Base-by-base conservation (phyloP, 2,797 vertebrate genomes). In the Chloroceryle amazona region DNA sequence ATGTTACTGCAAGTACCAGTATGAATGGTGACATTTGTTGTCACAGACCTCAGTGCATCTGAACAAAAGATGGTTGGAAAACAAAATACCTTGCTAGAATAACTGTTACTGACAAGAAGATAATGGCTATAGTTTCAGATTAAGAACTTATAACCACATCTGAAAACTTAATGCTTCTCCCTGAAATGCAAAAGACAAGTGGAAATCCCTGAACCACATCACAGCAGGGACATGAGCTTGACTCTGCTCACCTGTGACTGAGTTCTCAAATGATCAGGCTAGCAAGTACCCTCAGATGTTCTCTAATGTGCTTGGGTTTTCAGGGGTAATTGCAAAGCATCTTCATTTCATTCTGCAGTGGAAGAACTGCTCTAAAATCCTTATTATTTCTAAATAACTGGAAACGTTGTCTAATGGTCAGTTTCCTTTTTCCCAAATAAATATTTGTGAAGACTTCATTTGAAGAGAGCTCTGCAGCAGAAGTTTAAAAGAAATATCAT, bases 401-500 rank as follows among this genome's bases (percentile, higher is more conserved):
- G 41, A 93, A 88, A 82, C 60, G 49, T 80, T 89, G 44, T 61
- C 67, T 81, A 47, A 90, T 46, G 81, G 66, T 57, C n/a, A 87
- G 33, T 67, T 92, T 79, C 55, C 22, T 82, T 83, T 93, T 89
- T 66, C 42, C 28, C 62, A 86, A 82, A 87, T 94, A 97, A 91
- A 75, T 81, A 86, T 51, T 44, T 21, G 19, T 79, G 42, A 89
- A 80, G 72, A 33, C 37, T 89, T 95, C 25, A 73, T 89, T 96
- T 91, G 80, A 93, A 76, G 39, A 78, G 84, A 97, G 84, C 92
- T 84, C 90, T 68, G 90, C 73, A 93, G 70, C n/a, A 96, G 92
- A 97, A 96, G 73, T 95, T 96, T 73, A 94, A 86, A 93, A 96
- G 93, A 96, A 97, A 96, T 97, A 96, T 91, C 95, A 93, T 65